Base-by-base conservation (phyloP, 2,113 vertebrate genomes). In the Zosterops pallidus region DNA sequence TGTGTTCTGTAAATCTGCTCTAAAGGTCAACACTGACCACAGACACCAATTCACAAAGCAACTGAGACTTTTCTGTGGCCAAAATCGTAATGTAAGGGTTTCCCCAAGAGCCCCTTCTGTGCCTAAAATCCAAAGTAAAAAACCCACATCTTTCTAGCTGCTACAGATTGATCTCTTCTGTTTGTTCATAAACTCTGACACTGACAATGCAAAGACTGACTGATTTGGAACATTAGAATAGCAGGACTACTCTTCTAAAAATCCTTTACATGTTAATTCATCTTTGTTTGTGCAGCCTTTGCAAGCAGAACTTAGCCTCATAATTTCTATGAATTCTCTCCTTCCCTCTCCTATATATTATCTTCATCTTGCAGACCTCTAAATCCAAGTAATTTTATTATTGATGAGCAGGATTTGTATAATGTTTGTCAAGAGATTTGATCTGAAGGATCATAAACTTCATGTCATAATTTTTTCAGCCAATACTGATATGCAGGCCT, bases 361-460 rank as follows among this genome's bases (percentile, higher is more conserved):
- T 56, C 60, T 83, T 68, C 65, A 46, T 59, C 60, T 78, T 68
- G 11, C 86, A 92, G 44, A 89, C 18, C 14, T 86, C 65, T 55
- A 84, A 78, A 84, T 14, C 23, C 37, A 69, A 69, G 41, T 62
- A 0, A 35, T 72, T 84, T 91, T 85, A 68, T 84, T 95, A 94
- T 31, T 75, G 69, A 92, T 86, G 52, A 91, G 56, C 26, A 64
- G 22, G 31, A 68, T 85, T 90, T 87, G 25, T 93, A 49, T 47
- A 81, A 62, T 81, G 44, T 81, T 92, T 93, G 74, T 72, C 57
- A 83, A 57, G 65, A 91, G 70, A 90, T 89, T 87, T 80, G 39
- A 79, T 91, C 53, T 85, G 44, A 92, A 95, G 31, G 13, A 91
- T 95, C 42, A 52, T 74, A 89, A 95, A 89, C 57, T 76, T 56